A percentile compares a stretch with the other conserved stretches of the same genome.
These are phyloP conservation scores for Antechinus stuartii DNA, from an alignment of 2,113 vertebrate species.

Conservation along the genomic window DNA sequence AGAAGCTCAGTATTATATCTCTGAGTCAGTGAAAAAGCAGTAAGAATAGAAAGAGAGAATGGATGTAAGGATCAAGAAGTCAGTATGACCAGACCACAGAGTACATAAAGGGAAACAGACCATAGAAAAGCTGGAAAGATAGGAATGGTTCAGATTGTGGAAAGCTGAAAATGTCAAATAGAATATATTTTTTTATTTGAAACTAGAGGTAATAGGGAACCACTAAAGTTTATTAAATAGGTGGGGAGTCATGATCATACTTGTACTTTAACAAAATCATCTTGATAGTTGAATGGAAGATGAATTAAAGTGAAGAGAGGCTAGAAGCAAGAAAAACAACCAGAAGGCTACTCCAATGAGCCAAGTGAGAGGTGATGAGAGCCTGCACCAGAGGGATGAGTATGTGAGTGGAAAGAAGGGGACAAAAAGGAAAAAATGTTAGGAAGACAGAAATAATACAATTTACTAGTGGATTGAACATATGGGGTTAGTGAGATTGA, in stretches of 20 bases:
- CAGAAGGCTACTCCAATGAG: neutral
- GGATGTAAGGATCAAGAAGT: neutral
- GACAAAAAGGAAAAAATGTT: neutral
- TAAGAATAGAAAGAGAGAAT: neutral
- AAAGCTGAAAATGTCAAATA: neutral
- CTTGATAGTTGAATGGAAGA: neutral
- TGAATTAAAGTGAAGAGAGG: constrained; percentile 1
- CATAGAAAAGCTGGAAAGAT: neutral
- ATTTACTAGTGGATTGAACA: neutral
- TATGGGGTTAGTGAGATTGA: neutral
- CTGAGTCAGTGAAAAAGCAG: neutral
- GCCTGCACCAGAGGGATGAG: neutral
- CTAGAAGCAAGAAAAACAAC: neutral
- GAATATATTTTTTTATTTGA: neutral
- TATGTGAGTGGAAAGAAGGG: neutral
- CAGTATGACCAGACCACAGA: neutral
- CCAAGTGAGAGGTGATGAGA: neutral
- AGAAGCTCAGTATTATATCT: neutral
- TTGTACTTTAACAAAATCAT: neutral
- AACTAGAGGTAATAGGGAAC: neutral
- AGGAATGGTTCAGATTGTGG: neutral
- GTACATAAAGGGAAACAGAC: neutral
- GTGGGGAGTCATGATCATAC: neutral
- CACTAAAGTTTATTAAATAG: neutral
- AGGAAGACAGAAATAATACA: neutral